Conservation (phyloP, 2,113 vertebrate genomes). For the Lonchura striata region DNA sequence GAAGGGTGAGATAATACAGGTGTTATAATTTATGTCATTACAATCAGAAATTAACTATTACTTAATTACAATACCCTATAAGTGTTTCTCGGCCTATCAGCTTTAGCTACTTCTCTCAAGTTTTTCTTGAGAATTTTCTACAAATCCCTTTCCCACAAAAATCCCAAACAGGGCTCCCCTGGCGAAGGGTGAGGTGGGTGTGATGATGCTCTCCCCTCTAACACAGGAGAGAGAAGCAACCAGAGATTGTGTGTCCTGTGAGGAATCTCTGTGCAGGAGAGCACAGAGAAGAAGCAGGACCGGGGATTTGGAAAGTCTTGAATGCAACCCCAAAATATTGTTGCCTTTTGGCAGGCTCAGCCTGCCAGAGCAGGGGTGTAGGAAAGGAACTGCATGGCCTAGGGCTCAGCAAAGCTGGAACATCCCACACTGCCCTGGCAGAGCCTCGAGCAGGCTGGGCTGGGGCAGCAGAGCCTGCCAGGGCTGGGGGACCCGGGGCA, state of each 20-base stretch:
- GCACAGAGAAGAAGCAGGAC: not conserved
- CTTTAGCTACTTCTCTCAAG: not conserved
- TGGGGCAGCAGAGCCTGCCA: not conserved
- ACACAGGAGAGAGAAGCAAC: not conserved
- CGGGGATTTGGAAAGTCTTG: not conserved
- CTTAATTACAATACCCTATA: not conserved
- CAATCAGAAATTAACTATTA: not conserved
- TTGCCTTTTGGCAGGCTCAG: not conserved
- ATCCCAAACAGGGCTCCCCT: not conserved
- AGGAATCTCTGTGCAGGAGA: not conserved
- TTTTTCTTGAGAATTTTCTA: not conserved
- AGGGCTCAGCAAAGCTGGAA: not conserved
- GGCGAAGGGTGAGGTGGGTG: not conserved
- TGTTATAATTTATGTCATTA: not conserved
- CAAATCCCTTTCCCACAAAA: not conserved
- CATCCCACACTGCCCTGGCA: not conserved
- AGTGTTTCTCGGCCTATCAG: not conserved
- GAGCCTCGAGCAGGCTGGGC: not conserved
- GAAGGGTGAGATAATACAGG: not conserved
- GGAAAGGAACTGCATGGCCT: not conserved
- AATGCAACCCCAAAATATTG: not conserved
- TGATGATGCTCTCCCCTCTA: not conserved
- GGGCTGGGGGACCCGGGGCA: not conserved
- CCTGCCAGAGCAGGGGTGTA: not conserved
- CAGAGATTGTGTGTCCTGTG: accelerated